A percentile compares a stretch with the other conserved stretches of the same genome.
phyloP scores from a whole-genome alignment of 2,888 invertebrate genomes.

The Tortricodes alternella region DNA sequence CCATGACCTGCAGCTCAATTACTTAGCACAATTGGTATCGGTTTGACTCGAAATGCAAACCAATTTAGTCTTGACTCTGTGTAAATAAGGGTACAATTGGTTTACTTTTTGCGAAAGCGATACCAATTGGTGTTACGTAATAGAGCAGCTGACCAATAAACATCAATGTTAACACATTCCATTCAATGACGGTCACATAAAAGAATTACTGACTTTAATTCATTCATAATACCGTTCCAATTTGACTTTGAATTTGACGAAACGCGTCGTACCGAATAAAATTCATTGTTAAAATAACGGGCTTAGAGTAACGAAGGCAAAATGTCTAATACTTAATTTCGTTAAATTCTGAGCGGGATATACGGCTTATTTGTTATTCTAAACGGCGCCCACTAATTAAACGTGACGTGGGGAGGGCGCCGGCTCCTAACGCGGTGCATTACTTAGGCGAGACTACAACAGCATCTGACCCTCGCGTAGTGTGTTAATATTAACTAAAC shows the following conservation, averaged over 20 bases:
- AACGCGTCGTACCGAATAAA: too few species aligned
- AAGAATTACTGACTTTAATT: conserved; percentile 3
- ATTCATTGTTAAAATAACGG: background rate
- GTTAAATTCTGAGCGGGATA: conserved; percentile 5
- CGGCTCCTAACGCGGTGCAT: conserved; percentile 8
- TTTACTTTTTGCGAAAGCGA: conserved; percentile 11
- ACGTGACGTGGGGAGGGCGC: conserved; percentile 7
- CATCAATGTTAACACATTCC: conserved; percentile 18
- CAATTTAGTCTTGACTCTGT: too few species aligned
- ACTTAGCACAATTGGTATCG: too few species aligned
- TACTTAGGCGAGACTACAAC: conserved; percentile 11
- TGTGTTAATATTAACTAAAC: background rate
- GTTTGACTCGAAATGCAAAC: too few species aligned
- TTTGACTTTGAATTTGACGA: background rate
- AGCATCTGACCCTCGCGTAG: background rate
- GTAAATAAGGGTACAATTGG: conserved; percentile 40
- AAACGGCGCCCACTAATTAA: conserved; percentile 26
- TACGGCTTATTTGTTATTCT: conserved; percentile 24
- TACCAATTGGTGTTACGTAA: conserved; percentile 3
- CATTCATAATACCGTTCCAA: background rate
- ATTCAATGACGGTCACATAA: conserved; percentile 9
- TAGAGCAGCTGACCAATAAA: conserved; percentile 10
- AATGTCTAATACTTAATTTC: conserved; percentile 4
- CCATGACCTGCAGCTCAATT: too few species aligned
- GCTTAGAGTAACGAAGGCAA: background rate